These are phyloP conservation scores for Aleadryas rufinucha DNA, from an alignment of 2,113 vertebrate species.

Conservation along the genomic window DNA sequence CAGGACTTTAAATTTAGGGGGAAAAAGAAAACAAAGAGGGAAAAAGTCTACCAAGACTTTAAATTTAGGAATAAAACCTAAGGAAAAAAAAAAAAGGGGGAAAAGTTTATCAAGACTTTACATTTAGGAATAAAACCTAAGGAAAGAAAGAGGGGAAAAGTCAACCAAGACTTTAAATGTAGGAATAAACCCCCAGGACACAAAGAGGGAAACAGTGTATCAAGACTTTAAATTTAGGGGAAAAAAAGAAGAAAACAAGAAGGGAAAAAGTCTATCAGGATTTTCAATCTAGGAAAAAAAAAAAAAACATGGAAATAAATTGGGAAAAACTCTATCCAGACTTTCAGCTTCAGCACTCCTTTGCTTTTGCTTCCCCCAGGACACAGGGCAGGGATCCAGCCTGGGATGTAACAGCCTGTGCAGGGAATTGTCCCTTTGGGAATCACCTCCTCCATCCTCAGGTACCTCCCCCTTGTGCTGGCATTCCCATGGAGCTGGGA, in stretches of 20 bases:
- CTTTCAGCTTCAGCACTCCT: background rate
- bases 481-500: rapidly evolving
- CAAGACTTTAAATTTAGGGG: background rate
- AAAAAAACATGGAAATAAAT: background rate
- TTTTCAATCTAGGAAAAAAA: background rate
- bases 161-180: background rate
- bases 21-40: background rate
- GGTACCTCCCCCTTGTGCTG: background rate
- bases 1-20: background rate
- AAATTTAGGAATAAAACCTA: background rate
- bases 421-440: background rate
- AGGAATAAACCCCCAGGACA: too few relatives aligned
- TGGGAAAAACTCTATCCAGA: background rate
- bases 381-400: background rate
- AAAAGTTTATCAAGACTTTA: background rate
- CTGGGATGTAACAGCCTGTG: too few relatives aligned
- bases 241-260: background rate
- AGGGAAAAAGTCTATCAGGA: background rate
- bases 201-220: background rate
- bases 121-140: background rate
- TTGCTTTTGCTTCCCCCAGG: background rate
- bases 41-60: background rate
- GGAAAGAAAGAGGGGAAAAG: background rate
- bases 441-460: background rate
- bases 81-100: background rate